These are phyloP conservation scores for Catamblyrhynchus diadema DNA, from an alignment of 2,797 vertebrate genomes.

Conservation along the genomic window DNA sequence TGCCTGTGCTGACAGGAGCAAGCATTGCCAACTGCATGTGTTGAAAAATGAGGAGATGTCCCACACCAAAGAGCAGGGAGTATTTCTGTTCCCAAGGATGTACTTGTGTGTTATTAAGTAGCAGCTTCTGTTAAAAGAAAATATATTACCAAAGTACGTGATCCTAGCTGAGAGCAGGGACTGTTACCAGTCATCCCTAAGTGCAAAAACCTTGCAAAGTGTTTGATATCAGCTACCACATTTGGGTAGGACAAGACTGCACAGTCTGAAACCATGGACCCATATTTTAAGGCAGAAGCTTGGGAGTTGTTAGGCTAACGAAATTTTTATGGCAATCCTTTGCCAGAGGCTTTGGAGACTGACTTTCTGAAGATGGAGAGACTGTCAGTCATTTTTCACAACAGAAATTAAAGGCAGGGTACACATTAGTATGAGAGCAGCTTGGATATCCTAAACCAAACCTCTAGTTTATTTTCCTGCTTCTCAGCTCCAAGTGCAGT, in stretches of 20 bases:
- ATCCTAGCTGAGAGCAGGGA: background rate
- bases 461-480: background rate
- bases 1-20: background rate
- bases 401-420: background rate
- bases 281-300: background rate
- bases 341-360: background rate
- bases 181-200: background rate
- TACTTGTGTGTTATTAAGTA: background rate
- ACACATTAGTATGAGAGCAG: background rate
- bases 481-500: background rate
- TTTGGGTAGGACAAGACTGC: background rate
- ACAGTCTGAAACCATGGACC: background rate
- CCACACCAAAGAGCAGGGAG: background rate
- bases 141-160: background rate
- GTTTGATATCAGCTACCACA: background rate
- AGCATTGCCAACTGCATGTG: background rate
- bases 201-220: background rate
- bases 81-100: background rate
- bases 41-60: background rate
- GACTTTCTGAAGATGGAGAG: background rate
- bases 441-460: background rate
- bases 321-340: background rate
- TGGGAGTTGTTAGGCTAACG: fast-evolving
- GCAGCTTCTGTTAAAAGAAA: background rate
- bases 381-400: background rate